Conservation (phyloP, 2,888 invertebrate species). For the Philereme vetulata region DNA sequence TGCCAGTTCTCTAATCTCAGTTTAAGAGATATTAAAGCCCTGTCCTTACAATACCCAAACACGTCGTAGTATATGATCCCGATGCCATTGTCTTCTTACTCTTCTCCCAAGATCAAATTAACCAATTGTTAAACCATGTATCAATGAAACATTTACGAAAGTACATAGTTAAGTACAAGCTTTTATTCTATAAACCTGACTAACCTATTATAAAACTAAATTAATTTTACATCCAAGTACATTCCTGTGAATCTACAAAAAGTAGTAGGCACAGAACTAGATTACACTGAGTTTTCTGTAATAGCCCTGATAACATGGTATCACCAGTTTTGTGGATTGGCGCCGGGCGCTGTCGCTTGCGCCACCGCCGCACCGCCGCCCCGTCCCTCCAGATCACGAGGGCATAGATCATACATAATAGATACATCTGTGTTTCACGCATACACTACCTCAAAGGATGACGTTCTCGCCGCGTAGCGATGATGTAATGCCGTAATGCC, state of each 20-base stretch:
- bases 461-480: constrained; percentile 50
- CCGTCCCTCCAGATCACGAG: constrained; percentile 39
- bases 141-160: too few relatives aligned
- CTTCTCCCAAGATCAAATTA: too few relatives aligned
- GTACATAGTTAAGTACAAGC: too few relatives aligned
- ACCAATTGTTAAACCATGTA: too few relatives aligned
- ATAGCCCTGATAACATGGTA: constrained; percentile 20
- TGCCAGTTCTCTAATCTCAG: constrained; percentile 13
- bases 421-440: constrained; percentile 52
- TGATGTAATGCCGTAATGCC: constrained; percentile 60
- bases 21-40: neutral
- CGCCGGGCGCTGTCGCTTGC: constrained; percentile 47
- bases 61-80: neutral
- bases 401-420: constrained; percentile 38
- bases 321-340: constrained; percentile 53
- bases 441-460: constrained; percentile 56
- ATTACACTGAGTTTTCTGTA: too few relatives aligned
- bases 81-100: neutral
- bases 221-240: too few relatives aligned
- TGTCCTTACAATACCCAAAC: neutral
- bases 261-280: too few relatives aligned
- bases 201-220: too few relatives aligned
- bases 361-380: constrained; percentile 22
- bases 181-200: too few relatives aligned
- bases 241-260: too few relatives aligned